Conservation (phyloP, 1,140 invertebrate species). For the Sinonovacula constricta region DNA sequence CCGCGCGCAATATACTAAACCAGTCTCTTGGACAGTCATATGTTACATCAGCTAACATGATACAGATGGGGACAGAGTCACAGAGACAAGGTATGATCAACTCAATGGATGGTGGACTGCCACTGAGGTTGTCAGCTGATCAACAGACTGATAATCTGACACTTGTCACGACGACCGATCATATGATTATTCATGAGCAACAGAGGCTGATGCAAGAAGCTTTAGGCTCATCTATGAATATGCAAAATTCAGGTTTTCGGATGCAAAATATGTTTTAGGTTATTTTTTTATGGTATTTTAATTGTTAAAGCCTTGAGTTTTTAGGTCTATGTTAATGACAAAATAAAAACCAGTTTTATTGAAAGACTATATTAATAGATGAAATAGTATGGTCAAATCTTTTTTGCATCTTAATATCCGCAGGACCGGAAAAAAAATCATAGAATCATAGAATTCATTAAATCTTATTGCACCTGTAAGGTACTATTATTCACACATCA, state of each 20-base stretch:
- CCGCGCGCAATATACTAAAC: conserved; percentile 4
- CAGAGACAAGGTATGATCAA: conserved; percentile 12
- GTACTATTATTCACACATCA: too few relatives aligned
- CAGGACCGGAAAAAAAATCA: too few relatives aligned
- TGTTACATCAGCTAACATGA: conserved; percentile 6
- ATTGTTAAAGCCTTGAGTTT: too few relatives aligned
- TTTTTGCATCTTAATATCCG: too few relatives aligned
- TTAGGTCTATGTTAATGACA: too few relatives aligned
- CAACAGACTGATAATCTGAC: not conserved
- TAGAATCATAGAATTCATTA: too few relatives aligned
- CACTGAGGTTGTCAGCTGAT: not conserved
- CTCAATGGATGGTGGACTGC: not conserved
- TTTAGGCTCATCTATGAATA: conserved; percentile 12
- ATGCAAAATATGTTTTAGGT: conserved; percentile 40
- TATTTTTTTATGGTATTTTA: too few relatives aligned
- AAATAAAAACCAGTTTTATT: too few relatives aligned
- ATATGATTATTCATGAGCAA: conserved; percentile 15
- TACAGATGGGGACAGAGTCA: not conserved
- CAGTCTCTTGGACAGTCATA: not conserved
- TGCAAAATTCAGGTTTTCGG: conserved; percentile 24
- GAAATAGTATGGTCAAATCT: too few relatives aligned
- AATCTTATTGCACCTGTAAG: too few relatives aligned
- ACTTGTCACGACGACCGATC: not conserved
- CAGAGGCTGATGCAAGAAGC: conserved; percentile 36
- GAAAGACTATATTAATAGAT: too few relatives aligned